These are phyloP conservation scores for Emmelina monodactyla DNA, from an alignment of 2,888 invertebrate species.

Conservation along the genomic window DNA sequence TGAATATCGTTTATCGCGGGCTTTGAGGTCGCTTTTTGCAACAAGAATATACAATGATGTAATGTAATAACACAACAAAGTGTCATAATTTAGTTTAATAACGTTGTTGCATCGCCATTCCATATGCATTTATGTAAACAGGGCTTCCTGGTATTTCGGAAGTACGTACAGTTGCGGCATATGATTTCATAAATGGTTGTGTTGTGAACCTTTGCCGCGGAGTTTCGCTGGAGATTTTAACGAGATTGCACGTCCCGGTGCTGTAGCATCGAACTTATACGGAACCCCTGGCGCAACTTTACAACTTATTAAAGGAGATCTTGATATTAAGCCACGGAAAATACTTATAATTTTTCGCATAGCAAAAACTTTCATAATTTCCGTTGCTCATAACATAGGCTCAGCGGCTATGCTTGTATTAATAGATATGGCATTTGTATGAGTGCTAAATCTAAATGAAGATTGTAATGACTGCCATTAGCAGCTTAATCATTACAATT, in stretches of 20 bases:
- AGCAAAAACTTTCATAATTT: conserved; percentile 23
- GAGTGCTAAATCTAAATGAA: too few relatives aligned
- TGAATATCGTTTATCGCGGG: too few relatives aligned
- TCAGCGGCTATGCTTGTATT: too few relatives aligned
- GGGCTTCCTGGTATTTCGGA: not conserved
- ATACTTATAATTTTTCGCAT: conserved; percentile 31
- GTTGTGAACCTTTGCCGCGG: conserved; percentile 30
- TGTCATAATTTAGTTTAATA: conserved; percentile 1
- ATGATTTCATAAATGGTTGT: conserved; percentile 42
- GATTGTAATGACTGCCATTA: too few relatives aligned
- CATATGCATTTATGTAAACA: conserved; percentile 7
- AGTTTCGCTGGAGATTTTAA: conserved; percentile 55
- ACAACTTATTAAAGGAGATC: conserved; percentile 54
- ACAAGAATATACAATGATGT: too few relatives aligned
- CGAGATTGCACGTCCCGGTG: conserved; percentile 50
- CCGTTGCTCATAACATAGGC: too few relatives aligned
- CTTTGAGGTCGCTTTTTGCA: too few relatives aligned
- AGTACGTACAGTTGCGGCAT: conserved; percentile 23
- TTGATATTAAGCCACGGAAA: conserved; percentile 38
- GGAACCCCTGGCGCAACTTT: conserved; percentile 49
- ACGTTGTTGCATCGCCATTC: conserved; percentile 3
- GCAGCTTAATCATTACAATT: not conserved
- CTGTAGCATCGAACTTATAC: conserved; percentile 40
- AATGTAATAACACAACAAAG: not conserved
- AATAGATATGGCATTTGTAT: too few relatives aligned